These are phyloP conservation scores for Drosophila obscura DNA, from an alignment of 1,140 invertebrate genomes.

Conservation along the genomic window DNA sequence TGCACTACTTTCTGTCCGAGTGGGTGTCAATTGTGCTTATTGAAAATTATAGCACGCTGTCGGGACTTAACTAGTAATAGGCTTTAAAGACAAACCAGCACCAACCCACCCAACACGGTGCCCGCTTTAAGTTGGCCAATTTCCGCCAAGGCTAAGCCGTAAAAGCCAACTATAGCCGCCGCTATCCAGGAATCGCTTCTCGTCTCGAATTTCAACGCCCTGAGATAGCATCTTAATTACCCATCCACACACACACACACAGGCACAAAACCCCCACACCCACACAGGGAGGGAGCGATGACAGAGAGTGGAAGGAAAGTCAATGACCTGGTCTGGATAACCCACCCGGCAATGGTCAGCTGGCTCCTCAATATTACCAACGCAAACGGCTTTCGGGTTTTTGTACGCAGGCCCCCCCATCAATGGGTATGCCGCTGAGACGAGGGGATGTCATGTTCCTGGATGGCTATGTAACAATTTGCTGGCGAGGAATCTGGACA, in stretches of 20 bases:
- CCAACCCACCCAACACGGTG: too few species aligned
- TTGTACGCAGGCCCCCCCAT: constrained; percentile 1
- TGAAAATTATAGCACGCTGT: constrained; percentile 60
- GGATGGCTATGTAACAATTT: background rate
- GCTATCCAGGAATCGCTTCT: constrained; percentile 39
- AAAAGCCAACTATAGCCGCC: constrained; percentile 18
- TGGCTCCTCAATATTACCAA: constrained; percentile 44
- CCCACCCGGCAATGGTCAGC: constrained; percentile 30
- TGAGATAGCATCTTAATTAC: constrained; percentile 76
- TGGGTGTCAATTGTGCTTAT: constrained; percentile 67
- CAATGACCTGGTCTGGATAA: constrained; percentile 53
- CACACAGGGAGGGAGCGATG: background rate
- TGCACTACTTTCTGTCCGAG: constrained; percentile 15
- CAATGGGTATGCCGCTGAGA: background rate
- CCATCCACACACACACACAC: constrained; percentile 29
- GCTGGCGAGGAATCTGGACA: too few species aligned
- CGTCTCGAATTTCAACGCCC: constrained; percentile 63
- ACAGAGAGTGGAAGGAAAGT: constrained; percentile 39
- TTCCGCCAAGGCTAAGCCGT: constrained; percentile 25
- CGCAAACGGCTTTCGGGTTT: constrained; percentile 29
- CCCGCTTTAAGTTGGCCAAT: constrained; percentile 24
- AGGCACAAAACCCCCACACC: background rate
- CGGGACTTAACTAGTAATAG: constrained; percentile 22
- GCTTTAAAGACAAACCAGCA: constrained; percentile 8
- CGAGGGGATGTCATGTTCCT: too few species aligned